Evolutionary conservation across 2,888 invertebrate species (phyloP).

Genomic region (Spisula solida): DNA sequence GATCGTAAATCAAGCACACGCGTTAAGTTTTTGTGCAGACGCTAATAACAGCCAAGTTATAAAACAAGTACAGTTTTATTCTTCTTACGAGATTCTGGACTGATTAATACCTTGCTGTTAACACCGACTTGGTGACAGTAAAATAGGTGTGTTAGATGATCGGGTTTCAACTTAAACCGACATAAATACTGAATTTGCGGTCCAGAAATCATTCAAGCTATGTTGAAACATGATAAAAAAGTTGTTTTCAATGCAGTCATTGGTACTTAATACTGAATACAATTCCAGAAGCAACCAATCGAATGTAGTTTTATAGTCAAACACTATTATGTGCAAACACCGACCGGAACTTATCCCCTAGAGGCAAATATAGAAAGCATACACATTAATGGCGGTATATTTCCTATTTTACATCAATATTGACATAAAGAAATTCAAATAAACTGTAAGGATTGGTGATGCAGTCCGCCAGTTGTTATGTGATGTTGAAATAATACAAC

Average conservation of each 20-base stretch:
- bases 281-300: not conserved
- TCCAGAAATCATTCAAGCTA: not conserved
- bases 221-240: not conserved
- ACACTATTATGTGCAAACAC: not conserved
- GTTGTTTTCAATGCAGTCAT: not conserved
- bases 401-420: not conserved
- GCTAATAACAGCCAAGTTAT: not conserved
- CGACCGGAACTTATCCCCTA: slow-evolving; percentile 1
- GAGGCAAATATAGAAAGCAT: not conserved
- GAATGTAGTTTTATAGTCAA: not conserved
- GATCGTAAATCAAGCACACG: slow-evolving; percentile 4
- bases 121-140: not conserved
- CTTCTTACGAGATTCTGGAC: not conserved
- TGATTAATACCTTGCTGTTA: not conserved
- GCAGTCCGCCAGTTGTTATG: not conserved
- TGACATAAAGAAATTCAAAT: not conserved
- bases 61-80: slow-evolving; percentile 3
- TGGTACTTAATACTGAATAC: not conserved
- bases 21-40: not conserved
- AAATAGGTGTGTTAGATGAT: not conserved
- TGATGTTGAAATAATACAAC: no score
- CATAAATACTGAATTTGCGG: not conserved
- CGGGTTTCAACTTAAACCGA: not conserved
- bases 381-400: not conserved
- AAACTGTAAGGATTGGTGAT: not conserved